Percentiles rank a stretch among this genome's conserved stretches.
phyloP scores from a whole-genome alignment of 2,888 invertebrate genomes.

The Drosophila rellima region DNA sequence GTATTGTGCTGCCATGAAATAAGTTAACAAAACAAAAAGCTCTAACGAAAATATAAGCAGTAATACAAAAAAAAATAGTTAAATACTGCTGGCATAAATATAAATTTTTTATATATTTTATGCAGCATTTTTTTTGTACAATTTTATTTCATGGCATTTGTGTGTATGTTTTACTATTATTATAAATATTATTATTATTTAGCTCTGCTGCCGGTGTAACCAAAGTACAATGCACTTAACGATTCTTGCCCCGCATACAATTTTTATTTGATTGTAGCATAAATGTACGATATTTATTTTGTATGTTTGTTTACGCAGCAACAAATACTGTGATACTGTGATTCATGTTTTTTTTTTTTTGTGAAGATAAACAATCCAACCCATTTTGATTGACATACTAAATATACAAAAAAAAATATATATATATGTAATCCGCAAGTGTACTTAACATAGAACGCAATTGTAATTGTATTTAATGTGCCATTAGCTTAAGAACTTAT shows the following conservation, averaged over 20 bases:
- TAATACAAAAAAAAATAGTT: neutral
- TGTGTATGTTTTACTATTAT: conserved; percentile 1
- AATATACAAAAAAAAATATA: neutral
- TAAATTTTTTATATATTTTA: neutral
- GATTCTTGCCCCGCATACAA: conserved; percentile 49
- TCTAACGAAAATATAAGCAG: neutral
- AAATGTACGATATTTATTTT: conserved; percentile 26
- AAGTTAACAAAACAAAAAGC: neutral
- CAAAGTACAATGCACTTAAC: conserved; percentile 60
- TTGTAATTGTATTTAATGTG: conserved; percentile 74
- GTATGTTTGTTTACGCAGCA: conserved; percentile 43
- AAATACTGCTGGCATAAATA: neutral
- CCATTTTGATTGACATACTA: conserved; percentile 18
- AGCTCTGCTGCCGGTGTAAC: conserved; percentile 55
- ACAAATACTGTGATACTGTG: conserved; percentile 65
- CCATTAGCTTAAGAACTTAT: conserved; percentile 70
- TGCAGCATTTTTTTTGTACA: neutral
- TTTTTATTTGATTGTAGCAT: conserved; percentile 16
- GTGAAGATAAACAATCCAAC: conserved; percentile 19
- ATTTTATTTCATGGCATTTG: conserved; percentile 29
- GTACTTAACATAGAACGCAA: conserved; percentile 67
- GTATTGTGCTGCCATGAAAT: conserved; percentile 42
- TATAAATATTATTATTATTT: conserved; percentile 14
- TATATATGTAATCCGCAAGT: conserved; percentile 48
- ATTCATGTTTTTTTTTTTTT: conserved; percentile 24